Evolutionary conservation across 1,140 invertebrate species (phyloP).

Genomic region (Trichogramma pretiosum): DNA sequence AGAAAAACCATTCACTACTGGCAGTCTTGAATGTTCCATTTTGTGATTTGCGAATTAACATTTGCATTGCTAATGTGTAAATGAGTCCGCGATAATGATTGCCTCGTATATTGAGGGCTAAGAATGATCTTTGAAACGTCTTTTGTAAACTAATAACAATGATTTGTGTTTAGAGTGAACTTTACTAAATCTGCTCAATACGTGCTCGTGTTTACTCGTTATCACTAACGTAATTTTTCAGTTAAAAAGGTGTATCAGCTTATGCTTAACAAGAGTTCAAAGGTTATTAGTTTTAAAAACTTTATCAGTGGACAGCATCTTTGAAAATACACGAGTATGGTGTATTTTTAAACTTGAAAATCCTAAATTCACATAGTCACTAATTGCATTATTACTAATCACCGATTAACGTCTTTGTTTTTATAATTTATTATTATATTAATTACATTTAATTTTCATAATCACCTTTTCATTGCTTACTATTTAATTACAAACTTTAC

Average conservation of each 20-base stretch:
- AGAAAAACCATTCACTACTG: too few species aligned
- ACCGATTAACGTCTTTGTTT: slow-evolving; percentile 29
- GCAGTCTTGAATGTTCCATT: too few species aligned
- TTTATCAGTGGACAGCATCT: slow-evolving; percentile 28
- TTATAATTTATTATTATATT: slow-evolving; percentile 23
- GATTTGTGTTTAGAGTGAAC: too few species aligned
- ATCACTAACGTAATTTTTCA: slow-evolving; percentile 30
- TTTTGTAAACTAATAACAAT: too few species aligned
- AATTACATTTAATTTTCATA: slow-evolving; percentile 22
- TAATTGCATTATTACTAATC: slow-evolving; percentile 17
- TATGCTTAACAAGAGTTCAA: slow-evolving; percentile 15
- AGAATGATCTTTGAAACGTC: too few species aligned
- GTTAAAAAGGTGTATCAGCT: slow-evolving; percentile 28
- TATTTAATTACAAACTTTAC: slow-evolving; percentile 36
- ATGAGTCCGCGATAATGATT: too few species aligned
- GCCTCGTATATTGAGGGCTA: too few species aligned
- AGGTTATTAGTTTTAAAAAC: slow-evolving; percentile 28
- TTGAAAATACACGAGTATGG: slow-evolving; percentile 9
- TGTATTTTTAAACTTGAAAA: slow-evolving; percentile 13
- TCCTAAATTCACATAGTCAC: slow-evolving; percentile 4
- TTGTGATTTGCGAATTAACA: too few species aligned
- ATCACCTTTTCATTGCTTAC: slow-evolving; percentile 17
- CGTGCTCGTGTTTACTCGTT: slow-evolving; percentile 17
- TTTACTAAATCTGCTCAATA: too few species aligned
- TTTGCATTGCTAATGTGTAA: too few species aligned